A percentile compares a stretch with the other conserved stretches of the same genome.
Conservation (phyloP, 2,797 vertebrate genomes). For the Parambassis ranga region DNA sequence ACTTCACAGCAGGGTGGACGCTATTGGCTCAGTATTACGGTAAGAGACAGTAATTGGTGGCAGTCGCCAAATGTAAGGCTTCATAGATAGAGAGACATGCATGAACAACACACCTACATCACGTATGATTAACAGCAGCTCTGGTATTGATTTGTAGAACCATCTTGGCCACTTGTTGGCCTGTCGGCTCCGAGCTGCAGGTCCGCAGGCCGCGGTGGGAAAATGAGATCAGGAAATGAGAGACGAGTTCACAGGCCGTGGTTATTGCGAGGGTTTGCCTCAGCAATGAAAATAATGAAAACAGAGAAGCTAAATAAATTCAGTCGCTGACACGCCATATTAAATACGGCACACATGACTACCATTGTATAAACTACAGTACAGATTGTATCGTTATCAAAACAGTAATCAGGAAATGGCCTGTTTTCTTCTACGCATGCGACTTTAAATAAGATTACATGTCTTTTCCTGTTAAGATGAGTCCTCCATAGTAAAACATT, state of each 20-base stretch:
- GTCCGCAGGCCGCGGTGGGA: not conserved
- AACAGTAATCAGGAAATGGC: no score
- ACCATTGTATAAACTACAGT: not conserved
- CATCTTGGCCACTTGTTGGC: not conserved
- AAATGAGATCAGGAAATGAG: constrained; percentile 24
- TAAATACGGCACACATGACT: not conserved
- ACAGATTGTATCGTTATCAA: constrained; percentile 1
- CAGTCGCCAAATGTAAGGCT: not conserved
- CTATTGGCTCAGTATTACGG: not conserved
- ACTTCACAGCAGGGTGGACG: constrained; percentile 5
- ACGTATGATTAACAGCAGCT: no score
- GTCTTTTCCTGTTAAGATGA: no score
- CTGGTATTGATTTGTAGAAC: not conserved
- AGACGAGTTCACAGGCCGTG: not conserved
- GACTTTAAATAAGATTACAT: no score
- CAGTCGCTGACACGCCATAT: not conserved
- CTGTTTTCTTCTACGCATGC: no score
- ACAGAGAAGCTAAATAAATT: constrained; percentile 21
- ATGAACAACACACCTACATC: not conserved
- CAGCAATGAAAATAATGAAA: constrained; percentile 12
- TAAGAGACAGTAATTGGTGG: not conserved
- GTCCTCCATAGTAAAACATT: no score
- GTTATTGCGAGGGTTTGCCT: constrained; percentile 10
- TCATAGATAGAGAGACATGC: not conserved
- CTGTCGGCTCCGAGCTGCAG: not conserved